Evolutionary conservation across 2,888 invertebrate species (phyloP).

Genomic region (Drosophila helvetica): DNA sequence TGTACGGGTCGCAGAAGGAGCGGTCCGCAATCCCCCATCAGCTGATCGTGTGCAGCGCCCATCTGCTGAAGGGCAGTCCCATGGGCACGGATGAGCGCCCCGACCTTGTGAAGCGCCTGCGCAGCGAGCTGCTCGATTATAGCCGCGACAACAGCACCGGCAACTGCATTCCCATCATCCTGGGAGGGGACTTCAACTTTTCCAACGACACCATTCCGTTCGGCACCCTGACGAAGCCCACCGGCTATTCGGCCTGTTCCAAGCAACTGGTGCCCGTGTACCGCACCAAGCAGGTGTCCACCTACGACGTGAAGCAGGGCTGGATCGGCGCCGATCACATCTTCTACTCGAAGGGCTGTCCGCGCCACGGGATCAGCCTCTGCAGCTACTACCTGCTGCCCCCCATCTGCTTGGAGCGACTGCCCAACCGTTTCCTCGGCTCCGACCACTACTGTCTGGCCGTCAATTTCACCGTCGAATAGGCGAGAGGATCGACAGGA

Average conservation of each 20-base stretch:
- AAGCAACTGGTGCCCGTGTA: slow-evolving; percentile 2
- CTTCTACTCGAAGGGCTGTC: slow-evolving; percentile 86
- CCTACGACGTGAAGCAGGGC: slow-evolving; percentile 85
- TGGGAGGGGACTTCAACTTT: slow-evolving; percentile 95
- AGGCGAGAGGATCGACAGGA: not conserved
- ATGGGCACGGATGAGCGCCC: slow-evolving; percentile 91
- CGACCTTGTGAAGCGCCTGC: slow-evolving; percentile 92
- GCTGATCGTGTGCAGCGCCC: slow-evolving; percentile 94
- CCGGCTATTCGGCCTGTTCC: not conserved
- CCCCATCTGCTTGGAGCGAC: fast-evolving
- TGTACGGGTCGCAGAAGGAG: slow-evolving; percentile 83
- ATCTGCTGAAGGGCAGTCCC: slow-evolving; percentile 88
- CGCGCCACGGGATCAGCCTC: slow-evolving; percentile 80
- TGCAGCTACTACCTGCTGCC: slow-evolving; percentile 88
- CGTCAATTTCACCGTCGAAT: slow-evolving; percentile 86
- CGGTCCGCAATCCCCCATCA: slow-evolving; percentile 81
- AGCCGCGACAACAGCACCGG: not conserved
- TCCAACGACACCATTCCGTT: slow-evolving; percentile 81
- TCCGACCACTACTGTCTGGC: slow-evolving; percentile 93
- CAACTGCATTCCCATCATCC: slow-evolving; percentile 87
- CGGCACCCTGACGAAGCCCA: not conserved
- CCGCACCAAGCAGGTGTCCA: slow-evolving; percentile 85
- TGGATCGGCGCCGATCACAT: slow-evolving; percentile 96
- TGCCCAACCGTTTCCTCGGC: slow-evolving; percentile 89
- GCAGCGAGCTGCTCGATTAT: slow-evolving; percentile 82